Percentiles rank a stretch among this genome's conserved stretches.
These are phyloP conservation scores for Oegoconia quadripuncta DNA, from an alignment of 2,888 invertebrate species.

Conservation along the genomic window DNA sequence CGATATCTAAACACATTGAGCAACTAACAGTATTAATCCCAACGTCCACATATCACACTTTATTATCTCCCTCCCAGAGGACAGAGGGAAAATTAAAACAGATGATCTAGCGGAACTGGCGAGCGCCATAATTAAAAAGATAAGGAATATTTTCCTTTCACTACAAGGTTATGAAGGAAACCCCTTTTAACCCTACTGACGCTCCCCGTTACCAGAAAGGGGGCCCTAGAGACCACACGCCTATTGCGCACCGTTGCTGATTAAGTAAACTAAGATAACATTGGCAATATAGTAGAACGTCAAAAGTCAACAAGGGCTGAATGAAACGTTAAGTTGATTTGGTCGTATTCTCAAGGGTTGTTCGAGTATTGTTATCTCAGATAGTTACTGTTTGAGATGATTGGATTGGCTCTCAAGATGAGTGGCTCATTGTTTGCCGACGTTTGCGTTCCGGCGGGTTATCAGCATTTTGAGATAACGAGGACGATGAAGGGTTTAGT, in stretches of 20 bases:
- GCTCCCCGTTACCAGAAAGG: conserved; percentile 60
- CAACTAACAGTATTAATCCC: conserved; percentile 20
- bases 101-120: conserved; percentile 68
- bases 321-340: conserved; percentile 73
- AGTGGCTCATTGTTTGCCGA: conserved; percentile 58
- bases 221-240: conserved; percentile 63
- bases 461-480: conserved; percentile 1
- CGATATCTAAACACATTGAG: conserved; percentile 9
- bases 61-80: conserved; percentile 50
- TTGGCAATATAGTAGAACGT: conserved; percentile 66
- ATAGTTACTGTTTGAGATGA: conserved; percentile 74
- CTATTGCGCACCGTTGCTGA: conserved; percentile 64
- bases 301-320: conserved; percentile 76
- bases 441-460: conserved; percentile 32
- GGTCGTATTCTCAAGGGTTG: conserved; percentile 70
- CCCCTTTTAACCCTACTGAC: conserved; percentile 43
- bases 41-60: conserved; percentile 30
- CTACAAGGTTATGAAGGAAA: conserved; percentile 49
- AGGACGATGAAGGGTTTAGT: background rate
- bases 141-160: conserved; percentile 73
- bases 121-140: conserved; percentile 76
- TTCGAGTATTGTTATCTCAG: conserved; percentile 59
- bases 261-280: conserved; percentile 79
- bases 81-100: conserved; percentile 70
- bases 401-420: conserved; percentile 68